phyloP scores from a whole-genome alignment of 2,888 invertebrate genomes.

The Crepidodera aurea region DNA sequence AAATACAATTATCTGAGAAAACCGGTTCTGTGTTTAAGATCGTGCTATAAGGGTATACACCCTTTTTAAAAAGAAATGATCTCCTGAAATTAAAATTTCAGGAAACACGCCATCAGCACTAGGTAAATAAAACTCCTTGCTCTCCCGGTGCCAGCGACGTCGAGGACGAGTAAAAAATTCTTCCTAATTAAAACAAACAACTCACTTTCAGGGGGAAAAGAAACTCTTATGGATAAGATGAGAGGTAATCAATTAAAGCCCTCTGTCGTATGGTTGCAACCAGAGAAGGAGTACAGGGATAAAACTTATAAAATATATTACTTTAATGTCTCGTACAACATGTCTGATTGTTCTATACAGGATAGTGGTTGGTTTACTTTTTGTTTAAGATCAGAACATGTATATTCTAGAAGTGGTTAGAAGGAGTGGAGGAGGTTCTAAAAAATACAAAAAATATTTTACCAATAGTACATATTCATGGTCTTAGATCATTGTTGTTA shows the following conservation, averaged over 20 bases:
- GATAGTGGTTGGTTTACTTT: too few relatives aligned
- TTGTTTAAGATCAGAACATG: too few relatives aligned
- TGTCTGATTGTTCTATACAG: too few relatives aligned
- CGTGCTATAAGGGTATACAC: background rate
- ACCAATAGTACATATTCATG: too few relatives aligned
- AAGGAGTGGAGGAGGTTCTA: too few relatives aligned
- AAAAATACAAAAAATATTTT: too few relatives aligned
- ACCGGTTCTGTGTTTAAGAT: background rate
- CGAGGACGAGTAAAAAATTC: slow-evolving; percentile 16
- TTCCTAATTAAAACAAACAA: slow-evolving; percentile 38
- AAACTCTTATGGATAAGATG: slow-evolving; percentile 20
- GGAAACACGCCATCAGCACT: background rate
- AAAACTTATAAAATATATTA: too few relatives aligned
- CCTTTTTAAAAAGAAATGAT: slow-evolving; percentile 5
- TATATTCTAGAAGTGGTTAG: too few relatives aligned
- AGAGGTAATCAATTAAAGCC: slow-evolving; percentile 8
- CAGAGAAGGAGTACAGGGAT: background rate
- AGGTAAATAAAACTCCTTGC: background rate
- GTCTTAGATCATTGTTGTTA: too few relatives aligned
- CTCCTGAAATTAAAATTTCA: slow-evolving; percentile 14
- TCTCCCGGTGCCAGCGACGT: background rate
- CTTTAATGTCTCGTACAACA: too few relatives aligned
- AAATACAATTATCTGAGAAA: too few relatives aligned
- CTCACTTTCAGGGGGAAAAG: slow-evolving; percentile 23
- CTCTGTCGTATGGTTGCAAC: background rate